Percentiles rank a stretch among this genome's conserved stretches.
Evolutionary conservation across 2,888 invertebrate genomes (phyloP).

Genomic region (Synergus umbraculus): DNA sequence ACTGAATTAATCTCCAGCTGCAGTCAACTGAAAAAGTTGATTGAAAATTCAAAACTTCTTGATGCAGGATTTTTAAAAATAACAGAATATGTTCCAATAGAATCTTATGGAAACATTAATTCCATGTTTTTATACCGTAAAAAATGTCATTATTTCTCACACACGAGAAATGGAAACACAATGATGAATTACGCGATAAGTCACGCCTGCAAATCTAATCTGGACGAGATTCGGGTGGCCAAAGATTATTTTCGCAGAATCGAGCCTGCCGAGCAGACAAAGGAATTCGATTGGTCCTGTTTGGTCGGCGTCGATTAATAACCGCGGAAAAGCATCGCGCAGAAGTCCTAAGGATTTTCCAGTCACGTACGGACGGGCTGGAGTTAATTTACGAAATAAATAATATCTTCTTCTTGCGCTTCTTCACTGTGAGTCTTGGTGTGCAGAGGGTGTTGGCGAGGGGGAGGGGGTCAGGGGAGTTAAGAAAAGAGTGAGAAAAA

Average conservation of each 20-base stretch:
- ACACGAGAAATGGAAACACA: background rate
- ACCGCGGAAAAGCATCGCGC: constrained; percentile 71
- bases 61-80: no score
- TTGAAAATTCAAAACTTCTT: background rate
- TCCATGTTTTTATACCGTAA: background rate
- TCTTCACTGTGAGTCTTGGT: constrained; percentile 52
- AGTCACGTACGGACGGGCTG: constrained; percentile 74
- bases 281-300: constrained; percentile 64
- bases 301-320: constrained; percentile 74
- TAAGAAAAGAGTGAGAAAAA: constrained; percentile 52
- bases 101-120: background rate
- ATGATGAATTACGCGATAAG: constrained; percentile 18
- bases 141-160: background rate
- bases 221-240: constrained; percentile 3
- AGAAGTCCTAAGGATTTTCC: constrained; percentile 73
- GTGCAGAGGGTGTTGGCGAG: constrained; percentile 42
- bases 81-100: no score
- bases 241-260: constrained; percentile 17
- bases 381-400: constrained; percentile 78
- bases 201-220: constrained; percentile 26
- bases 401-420: constrained; percentile 74
- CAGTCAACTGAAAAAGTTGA: background rate
- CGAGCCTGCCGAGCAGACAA: constrained; percentile 42
- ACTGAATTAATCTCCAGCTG: background rate
- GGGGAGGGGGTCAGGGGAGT: constrained; percentile 43